phyloP scores from a whole-genome alignment of 2,797 vertebrate genomes.

The Poeciliopsis turneri region DNA sequence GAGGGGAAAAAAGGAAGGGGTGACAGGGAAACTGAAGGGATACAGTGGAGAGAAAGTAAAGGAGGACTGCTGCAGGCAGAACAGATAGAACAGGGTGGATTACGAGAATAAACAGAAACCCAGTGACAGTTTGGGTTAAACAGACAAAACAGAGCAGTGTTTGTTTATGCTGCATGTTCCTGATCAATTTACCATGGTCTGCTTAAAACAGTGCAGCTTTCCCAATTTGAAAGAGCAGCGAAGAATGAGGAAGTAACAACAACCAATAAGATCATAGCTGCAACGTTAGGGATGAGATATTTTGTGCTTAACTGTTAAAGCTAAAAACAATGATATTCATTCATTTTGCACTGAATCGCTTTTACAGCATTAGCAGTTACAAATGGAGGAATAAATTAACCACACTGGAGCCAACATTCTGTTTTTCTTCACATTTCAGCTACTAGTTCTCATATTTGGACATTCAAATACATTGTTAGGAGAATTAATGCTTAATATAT shows the following conservation, averaged over 20 bases:
- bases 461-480: neutral
- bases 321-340: too few relatives aligned
- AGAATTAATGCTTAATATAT: neutral
- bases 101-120: constrained; percentile 54
- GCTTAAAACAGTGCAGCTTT: neutral
- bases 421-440: neutral
- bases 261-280: neutral
- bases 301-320: neutral
- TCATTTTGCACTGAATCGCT: neutral
- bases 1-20: constrained; percentile 34
- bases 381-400: neutral
- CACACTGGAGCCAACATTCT: neutral
- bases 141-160: constrained; percentile 18
- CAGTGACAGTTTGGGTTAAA: constrained; percentile 39
- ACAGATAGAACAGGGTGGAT: constrained; percentile 54
- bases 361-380: neutral
- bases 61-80: constrained; percentile 39
- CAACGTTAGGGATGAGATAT: neutral
- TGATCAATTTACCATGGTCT: constrained; percentile 23
- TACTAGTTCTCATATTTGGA: neutral
- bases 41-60: constrained; percentile 34
- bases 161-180: constrained; percentile 16
- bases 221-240: neutral
- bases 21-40: constrained; percentile 54
- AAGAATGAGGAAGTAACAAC: neutral